A percentile compares a stretch with the other conserved stretches of the same genome.
Conservation (phyloP, 2,888 invertebrate species). For the Incurvaria masculella region DNA sequence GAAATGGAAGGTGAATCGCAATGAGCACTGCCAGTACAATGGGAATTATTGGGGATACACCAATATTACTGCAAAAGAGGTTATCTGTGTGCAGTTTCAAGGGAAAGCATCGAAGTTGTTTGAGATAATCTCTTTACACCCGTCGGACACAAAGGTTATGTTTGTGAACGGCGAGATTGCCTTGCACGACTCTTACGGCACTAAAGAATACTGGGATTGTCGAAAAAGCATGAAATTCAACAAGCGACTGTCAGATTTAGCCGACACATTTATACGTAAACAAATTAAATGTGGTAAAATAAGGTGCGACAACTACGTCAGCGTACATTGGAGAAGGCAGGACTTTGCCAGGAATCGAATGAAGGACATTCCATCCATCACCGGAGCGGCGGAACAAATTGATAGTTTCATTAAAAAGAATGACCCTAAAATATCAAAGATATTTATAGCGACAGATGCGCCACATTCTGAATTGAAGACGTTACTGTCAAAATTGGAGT, state of each 20-base stretch:
- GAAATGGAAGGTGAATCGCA: constrained; percentile 66
- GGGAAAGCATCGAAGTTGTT: constrained; percentile 66
- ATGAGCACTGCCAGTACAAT: constrained; percentile 37
- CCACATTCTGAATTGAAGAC: constrained; percentile 51
- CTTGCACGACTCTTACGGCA: constrained; percentile 85
- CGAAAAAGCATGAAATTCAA: constrained; percentile 91
- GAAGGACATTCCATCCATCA: constrained; percentile 74
- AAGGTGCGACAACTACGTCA: constrained; percentile 68
- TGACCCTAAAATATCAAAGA: constrained; percentile 28
- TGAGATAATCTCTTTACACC: constrained; percentile 51
- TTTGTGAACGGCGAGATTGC: constrained; percentile 82
- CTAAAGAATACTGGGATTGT: constrained; percentile 78
- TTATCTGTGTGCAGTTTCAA: constrained; percentile 81
- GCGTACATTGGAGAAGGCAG: constrained; percentile 81
- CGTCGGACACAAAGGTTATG: constrained; percentile 54
- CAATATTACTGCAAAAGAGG: constrained; percentile 61
- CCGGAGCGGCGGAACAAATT: constrained; percentile 74
- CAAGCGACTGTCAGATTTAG: constrained; percentile 61
- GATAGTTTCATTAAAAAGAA: constrained; percentile 53
- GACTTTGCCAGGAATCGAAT: constrained; percentile 80
- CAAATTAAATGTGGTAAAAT: constrained; percentile 27
- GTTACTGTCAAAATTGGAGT: constrained; percentile 39
- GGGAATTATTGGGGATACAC: constrained; percentile 68
- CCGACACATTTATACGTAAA: constrained; percentile 56
- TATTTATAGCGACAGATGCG: constrained; percentile 89